Conservation (phyloP, 2,113 vertebrate genomes). For the Callorhinus ursinus region DNA sequence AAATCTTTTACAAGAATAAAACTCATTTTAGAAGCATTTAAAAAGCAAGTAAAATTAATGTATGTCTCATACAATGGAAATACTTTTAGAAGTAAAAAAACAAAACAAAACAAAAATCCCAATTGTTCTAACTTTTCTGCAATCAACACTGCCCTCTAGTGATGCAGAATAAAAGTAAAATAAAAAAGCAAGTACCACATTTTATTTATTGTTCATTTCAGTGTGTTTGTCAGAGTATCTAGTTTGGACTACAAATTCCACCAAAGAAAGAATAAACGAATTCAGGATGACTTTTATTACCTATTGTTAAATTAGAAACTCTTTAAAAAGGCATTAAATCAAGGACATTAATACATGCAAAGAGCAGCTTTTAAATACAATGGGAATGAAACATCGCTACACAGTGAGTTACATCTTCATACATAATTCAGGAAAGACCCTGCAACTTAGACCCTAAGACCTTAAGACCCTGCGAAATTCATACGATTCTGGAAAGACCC, state of each 20-base stretch:
- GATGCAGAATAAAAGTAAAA: conserved; percentile 37
- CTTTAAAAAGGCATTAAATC: neutral
- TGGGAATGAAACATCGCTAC: neutral
- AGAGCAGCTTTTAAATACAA: neutral
- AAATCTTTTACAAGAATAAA: neutral
- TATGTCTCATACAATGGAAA: neutral
- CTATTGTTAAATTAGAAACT: conserved; percentile 22
- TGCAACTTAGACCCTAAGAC: neutral
- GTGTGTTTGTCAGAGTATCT: neutral
- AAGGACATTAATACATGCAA: conserved; percentile 27
- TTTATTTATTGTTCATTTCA: neutral
- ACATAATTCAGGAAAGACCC: conserved; percentile 3
- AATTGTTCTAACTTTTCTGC: neutral
- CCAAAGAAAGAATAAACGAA: conserved; percentile 49
- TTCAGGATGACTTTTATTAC: conserved; percentile 3
- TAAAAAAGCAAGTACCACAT: neutral
- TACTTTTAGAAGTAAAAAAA: conserved; percentile 24
- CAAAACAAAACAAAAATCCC: neutral
- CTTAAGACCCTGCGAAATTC: too few species aligned
- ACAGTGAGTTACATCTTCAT: neutral
- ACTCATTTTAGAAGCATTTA: conserved; percentile 24
- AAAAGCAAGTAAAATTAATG: conserved; percentile 30
- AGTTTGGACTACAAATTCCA: conserved; percentile 11
- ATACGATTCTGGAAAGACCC: neutral
- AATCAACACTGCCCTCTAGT: conserved; percentile 72